These are phyloP conservation scores for Amazona vittata DNA, from an alignment of 2,113 vertebrate genomes.

Conservation along the genomic window DNA sequence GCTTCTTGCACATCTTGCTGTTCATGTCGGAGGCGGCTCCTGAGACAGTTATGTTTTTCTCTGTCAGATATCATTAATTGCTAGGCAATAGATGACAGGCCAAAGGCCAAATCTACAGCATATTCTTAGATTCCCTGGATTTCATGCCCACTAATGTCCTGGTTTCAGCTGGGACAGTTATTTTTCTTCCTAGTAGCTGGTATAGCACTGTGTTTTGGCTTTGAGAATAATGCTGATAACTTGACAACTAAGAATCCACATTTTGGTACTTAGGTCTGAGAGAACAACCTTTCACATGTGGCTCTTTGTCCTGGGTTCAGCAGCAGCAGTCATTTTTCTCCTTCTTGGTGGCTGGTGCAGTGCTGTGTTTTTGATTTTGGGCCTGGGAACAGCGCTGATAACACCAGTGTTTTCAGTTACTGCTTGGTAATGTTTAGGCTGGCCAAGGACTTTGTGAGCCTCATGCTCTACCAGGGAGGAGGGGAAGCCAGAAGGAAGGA, in stretches of 20 bases:
- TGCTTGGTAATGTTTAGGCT: too few relatives aligned
- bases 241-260: background rate
- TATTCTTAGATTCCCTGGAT: background rate
- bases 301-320: background rate
- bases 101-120: background rate
- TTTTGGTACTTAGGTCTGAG: background rate
- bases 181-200: background rate
- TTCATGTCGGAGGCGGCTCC: background rate
- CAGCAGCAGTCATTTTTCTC: too few relatives aligned
- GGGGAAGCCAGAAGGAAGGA: too few relatives aligned
- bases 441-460: too few relatives aligned
- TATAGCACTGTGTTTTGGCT: background rate
- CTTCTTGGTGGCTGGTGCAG: too few relatives aligned
- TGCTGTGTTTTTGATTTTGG: too few relatives aligned
- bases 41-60: background rate
- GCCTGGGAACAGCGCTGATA: too few relatives aligned
- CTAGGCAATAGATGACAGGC: background rate
- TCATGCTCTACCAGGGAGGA: too few relatives aligned
- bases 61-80: background rate
- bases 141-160: background rate
- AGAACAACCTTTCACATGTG: background rate
- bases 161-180: background rate
- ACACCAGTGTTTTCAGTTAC: too few relatives aligned
- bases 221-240: background rate
- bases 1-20: background rate